Percentiles rank a stretch among this genome's conserved stretches.
These are phyloP conservation scores for Polydrusus cervinus DNA, from an alignment of 2,888 invertebrate genomes.

Conservation along the genomic window DNA sequence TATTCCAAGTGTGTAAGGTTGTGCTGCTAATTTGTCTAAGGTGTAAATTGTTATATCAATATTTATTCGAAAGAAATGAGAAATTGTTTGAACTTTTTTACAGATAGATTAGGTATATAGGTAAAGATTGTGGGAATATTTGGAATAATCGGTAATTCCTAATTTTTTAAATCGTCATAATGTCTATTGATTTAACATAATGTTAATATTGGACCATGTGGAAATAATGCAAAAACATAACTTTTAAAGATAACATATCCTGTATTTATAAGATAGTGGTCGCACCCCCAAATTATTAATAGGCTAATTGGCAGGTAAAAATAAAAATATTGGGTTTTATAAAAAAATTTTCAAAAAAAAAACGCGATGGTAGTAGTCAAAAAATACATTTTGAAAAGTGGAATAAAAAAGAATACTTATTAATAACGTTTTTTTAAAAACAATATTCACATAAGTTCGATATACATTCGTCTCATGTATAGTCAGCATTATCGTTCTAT, in stretches of 20 bases:
- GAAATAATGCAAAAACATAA: not conserved
- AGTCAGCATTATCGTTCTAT: too few relatives aligned
- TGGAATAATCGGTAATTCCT: not conserved
- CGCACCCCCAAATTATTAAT: not conserved
- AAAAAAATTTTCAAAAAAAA: too few relatives aligned
- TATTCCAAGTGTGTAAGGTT: not conserved
- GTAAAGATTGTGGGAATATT: not conserved
- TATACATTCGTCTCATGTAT: too few relatives aligned
- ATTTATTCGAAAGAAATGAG: conserved; percentile 23
- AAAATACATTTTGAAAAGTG: too few relatives aligned
- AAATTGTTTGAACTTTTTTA: conserved; percentile 15
- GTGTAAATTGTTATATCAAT: conserved; percentile 17
- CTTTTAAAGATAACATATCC: conserved; percentile 1
- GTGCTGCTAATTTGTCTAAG: conserved; percentile 7
- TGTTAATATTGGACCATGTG: not conserved
- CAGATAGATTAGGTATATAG: not conserved
- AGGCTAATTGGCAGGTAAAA: not conserved
- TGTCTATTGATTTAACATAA: not conserved
- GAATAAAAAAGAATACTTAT: too few relatives aligned
- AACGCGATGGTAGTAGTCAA: too few relatives aligned
- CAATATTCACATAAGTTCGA: too few relatives aligned
- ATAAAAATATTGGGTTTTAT: too few relatives aligned
- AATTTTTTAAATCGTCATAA: conserved; percentile 5
- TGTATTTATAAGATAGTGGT: not conserved
- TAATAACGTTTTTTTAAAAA: too few relatives aligned